Evolutionary conservation across 1,140 invertebrate genomes (phyloP).

Genomic region (Panonychus citri): DNA sequence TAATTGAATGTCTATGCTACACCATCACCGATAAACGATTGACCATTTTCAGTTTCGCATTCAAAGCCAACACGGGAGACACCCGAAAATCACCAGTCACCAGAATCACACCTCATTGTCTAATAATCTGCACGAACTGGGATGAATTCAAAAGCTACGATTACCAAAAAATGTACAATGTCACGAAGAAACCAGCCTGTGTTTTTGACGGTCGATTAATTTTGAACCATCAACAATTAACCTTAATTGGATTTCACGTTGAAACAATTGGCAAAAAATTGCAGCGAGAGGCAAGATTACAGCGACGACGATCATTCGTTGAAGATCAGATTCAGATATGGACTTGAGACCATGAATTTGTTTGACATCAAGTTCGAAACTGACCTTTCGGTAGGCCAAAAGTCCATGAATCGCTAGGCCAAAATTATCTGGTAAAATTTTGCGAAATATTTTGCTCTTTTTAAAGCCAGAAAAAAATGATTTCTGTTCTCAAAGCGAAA

Average conservation of each 20-base stretch:
- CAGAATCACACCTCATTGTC: conserved; percentile 76
- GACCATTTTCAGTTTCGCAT: conserved; percentile 87
- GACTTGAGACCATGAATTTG: too few relatives aligned
- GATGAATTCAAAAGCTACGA: conserved; percentile 80
- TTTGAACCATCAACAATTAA: conserved; percentile 55
- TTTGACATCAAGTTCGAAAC: too few relatives aligned
- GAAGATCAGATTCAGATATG: too few relatives aligned
- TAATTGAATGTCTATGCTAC: conserved; percentile 83
- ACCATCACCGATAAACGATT: conserved; percentile 89
- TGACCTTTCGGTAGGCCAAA: too few relatives aligned
- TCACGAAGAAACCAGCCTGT: conserved; percentile 95
- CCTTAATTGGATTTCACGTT: conserved; percentile 82
- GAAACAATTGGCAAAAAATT: conserved; percentile 55
- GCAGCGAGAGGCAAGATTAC: too few relatives aligned
- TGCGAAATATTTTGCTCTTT: too few relatives aligned
- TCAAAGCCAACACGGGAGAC: conserved; percentile 97
- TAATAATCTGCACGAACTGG: conserved; percentile 97
- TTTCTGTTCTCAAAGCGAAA: too few relatives aligned
- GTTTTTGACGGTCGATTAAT: conserved; percentile 95
- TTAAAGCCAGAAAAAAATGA: too few relatives aligned
- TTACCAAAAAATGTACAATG: conserved; percentile 63
- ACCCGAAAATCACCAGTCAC: conserved; percentile 88
- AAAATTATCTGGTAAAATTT: too few relatives aligned
- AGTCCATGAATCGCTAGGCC: too few relatives aligned
- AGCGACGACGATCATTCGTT: too few relatives aligned